A percentile compares a stretch with the other conserved stretches of the same genome.
phyloP scores from a whole-genome alignment of 2,797 vertebrate species.

The Channallabes apus region DNA sequence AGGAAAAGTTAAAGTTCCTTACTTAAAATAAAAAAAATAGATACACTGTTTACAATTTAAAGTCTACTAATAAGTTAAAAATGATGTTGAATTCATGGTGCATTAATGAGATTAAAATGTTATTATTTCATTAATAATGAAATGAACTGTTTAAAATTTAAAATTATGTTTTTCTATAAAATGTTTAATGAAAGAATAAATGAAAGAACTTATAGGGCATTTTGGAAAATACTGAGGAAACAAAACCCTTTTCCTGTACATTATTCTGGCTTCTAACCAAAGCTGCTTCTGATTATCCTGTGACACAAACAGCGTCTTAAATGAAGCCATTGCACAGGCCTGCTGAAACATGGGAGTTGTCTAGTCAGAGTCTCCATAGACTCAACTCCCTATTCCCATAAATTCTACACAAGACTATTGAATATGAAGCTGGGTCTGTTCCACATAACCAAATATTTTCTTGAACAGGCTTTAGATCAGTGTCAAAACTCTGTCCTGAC shows the following conservation, averaged over 20 bases:
- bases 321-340: slow-evolving; percentile 72
- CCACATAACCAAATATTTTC: slow-evolving; percentile 79
- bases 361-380: slow-evolving; percentile 73
- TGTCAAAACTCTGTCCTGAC: slow-evolving; percentile 68
- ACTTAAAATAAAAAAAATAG: too few species aligned
- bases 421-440: slow-evolving; percentile 71
- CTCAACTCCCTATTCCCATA: slow-evolving; percentile 75
- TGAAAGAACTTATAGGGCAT: not conserved
- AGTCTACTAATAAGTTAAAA: not conserved
- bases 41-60: too few species aligned
- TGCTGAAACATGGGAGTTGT: slow-evolving; percentile 70
- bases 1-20: too few species aligned
- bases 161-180: slow-evolving; percentile 1
- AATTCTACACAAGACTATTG: slow-evolving; percentile 77
- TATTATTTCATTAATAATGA: not conserved
- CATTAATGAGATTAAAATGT: not conserved
- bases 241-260: slow-evolving; percentile 8
- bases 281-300: slow-evolving; percentile 72
- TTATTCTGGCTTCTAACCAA: slow-evolving; percentile 20
- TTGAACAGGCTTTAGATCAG: slow-evolving; percentile 74
- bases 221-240: not conserved
- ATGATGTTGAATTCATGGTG: not conserved
- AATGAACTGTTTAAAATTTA: not conserved
- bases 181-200: not conserved
- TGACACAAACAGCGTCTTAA: slow-evolving; percentile 76